Conservation (phyloP, 2,888 invertebrate species). For the Strigamia transsilvanica region DNA sequence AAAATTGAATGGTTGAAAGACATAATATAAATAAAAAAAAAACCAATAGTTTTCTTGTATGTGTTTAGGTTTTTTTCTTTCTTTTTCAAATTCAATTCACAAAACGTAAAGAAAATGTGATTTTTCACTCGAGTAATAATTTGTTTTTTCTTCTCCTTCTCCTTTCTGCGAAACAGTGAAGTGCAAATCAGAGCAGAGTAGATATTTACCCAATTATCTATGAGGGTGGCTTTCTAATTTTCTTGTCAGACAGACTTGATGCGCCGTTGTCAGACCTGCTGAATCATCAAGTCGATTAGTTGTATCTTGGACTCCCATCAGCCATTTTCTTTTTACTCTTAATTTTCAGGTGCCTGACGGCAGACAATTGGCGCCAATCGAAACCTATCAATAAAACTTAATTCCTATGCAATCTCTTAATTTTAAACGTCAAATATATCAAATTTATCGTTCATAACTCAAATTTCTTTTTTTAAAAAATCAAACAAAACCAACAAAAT, state of each 20-base stretch:
- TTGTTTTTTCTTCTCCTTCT: neutral
- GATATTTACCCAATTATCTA: conserved; percentile 33
- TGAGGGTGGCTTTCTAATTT: conserved; percentile 35
- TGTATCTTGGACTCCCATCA: conserved; percentile 26
- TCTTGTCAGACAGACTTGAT: conserved; percentile 31
- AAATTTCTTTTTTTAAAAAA: no score
- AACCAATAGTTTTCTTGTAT: neutral
- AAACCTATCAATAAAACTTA: neutral
- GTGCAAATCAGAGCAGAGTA: conserved; percentile 38
- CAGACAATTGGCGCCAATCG: conserved; percentile 34
- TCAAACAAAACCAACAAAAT: no score
- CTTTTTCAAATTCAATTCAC: neutral
- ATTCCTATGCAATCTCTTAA: neutral
- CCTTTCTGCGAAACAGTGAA: neutral
- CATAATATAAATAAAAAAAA: neutral
- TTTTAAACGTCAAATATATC: no score
- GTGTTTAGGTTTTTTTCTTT: neutral
- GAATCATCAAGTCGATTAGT: conserved; percentile 38
- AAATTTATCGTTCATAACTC: no score
- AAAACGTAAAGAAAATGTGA: neutral
- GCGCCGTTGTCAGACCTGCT: conserved; percentile 35
- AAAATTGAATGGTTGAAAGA: conserved; percentile 1
- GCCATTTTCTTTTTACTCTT: conserved; percentile 35
- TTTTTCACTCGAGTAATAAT: neutral
- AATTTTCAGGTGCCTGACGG: conserved; percentile 21